Conservation (phyloP, 2,113 vertebrate species). For the Xiphorhynchus elegans region DNA sequence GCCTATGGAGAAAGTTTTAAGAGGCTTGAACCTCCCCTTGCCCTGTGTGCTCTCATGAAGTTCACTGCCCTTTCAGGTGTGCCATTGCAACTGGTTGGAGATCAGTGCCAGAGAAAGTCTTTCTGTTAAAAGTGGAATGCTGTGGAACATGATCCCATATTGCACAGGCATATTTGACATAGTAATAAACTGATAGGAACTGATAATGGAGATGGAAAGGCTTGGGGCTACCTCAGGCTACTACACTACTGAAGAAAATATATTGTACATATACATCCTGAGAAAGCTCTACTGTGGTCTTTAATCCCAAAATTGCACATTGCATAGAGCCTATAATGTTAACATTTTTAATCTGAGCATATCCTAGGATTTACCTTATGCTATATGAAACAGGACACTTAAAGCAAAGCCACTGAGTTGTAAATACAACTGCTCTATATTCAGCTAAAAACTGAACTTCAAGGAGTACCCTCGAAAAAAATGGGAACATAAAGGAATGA, state of each 20-base stretch:
- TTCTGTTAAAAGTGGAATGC: not conserved
- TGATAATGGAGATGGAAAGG: not conserved
- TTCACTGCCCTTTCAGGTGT: not conserved
- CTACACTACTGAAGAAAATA: not conserved
- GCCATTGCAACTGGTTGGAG: not conserved
- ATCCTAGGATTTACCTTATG: not conserved
- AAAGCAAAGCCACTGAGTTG: not conserved
- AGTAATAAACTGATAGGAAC: not conserved
- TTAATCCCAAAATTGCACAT: not conserved
- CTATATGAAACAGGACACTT: not conserved
- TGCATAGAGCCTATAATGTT: not conserved
- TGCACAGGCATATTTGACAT: not conserved
- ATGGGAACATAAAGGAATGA: not conserved
- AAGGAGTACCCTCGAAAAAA: not conserved
- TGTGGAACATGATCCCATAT: not conserved
- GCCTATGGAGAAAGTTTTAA: not conserved
- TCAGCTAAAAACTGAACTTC: not conserved
- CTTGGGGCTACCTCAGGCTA: not conserved
- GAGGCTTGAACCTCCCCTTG: not conserved
- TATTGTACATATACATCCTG: not conserved
- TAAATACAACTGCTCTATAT: not conserved
- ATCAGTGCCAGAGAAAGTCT: not conserved
- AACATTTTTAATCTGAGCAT: not conserved
- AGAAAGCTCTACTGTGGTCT: not conserved
- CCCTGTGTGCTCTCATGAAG: not conserved